These are phyloP conservation scores for Drosophila nannoptera DNA, from an alignment of 1,140 invertebrate species.

Conservation along the genomic window DNA sequence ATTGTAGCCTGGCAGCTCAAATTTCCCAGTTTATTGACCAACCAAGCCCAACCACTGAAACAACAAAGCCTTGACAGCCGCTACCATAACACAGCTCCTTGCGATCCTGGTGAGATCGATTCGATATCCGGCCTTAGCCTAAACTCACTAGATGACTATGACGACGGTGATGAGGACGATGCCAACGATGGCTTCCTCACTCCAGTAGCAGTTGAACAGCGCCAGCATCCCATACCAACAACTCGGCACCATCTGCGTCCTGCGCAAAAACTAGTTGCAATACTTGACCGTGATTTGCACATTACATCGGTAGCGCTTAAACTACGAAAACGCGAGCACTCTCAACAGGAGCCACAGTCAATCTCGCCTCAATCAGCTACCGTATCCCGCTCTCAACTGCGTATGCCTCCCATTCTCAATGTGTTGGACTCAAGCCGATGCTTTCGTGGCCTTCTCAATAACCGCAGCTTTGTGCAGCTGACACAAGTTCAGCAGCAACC, in stretches of 20 bases:
- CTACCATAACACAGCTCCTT: background rate
- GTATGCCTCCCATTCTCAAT: conserved; percentile 76
- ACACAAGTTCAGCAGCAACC: conserved; percentile 68
- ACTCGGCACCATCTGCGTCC: conserved; percentile 37
- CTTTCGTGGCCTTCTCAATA: conserved; percentile 65
- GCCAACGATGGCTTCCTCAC: conserved; percentile 58
- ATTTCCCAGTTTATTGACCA: conserved; percentile 61
- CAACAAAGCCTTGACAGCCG: conserved; percentile 59
- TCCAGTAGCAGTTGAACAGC: conserved; percentile 48
- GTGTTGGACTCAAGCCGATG: conserved; percentile 66
- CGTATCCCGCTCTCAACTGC: conserved; percentile 32
- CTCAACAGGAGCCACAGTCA: conserved; percentile 32
- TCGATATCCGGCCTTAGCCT: conserved; percentile 68
- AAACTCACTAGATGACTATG: conserved; percentile 58
- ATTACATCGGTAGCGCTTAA: conserved; percentile 65
- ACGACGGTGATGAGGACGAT: conserved; percentile 49
- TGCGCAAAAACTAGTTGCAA: conserved; percentile 47
- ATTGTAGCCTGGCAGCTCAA: conserved; percentile 73
- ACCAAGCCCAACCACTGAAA: conserved; percentile 38
- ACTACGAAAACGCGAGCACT: conserved; percentile 51
- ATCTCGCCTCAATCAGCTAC: conserved; percentile 48
- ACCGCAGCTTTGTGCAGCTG: conserved; percentile 72
- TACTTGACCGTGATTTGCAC: conserved; percentile 57
- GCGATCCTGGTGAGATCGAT: conserved; percentile 53
- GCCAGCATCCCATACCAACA: conserved; percentile 12